Evolutionary conservation across 53 echinoderm and acorn worm genomes (phyloP), one percentile per base, ranked within the genome.

Genomic region (Holothuria scabra): DNA sequence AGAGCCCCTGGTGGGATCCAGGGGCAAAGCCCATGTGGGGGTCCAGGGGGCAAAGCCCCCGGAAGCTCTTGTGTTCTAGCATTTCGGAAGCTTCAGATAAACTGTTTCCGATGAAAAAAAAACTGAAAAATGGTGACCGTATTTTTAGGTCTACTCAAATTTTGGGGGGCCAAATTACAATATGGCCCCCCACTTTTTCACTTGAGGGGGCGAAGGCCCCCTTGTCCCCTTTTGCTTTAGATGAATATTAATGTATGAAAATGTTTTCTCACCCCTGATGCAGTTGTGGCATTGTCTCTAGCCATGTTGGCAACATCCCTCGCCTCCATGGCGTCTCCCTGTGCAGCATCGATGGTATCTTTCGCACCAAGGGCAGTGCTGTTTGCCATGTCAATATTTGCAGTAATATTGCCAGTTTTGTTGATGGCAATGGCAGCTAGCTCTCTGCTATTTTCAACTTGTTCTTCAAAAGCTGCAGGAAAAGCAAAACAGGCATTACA

Each of bases 321-420:
- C 19, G 97, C 97, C 65, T 86, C 74, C 74, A 92, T 64, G 46
- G 97, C 97, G 59, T 94, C 94, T 1, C 86, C 89, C 86, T 96
- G 86, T 1, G 97, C 97, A 21, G 81, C 92, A 18, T 86, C 87
- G 2, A 96, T 94, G 60, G 90, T 92, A 0, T 66, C 92, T 25
- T 94, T 82, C 33, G 97, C 97, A 37, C 84, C 76, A 4, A 74
- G 61, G 71, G 97, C 93, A 31, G 93, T 96, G n/a, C 83, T 62
- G 66, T 93, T 96, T 60, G 97, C 97, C 33, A 67, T 85, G 21
- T 92, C 86, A 38, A 96, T 96, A 79, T 90, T 96, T 22, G 66
- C 80, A 31, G 80, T 76, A 26, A 96, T 96, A 8, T 76, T 92
- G 0, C 92, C 92, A 38, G 89, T 92, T 37, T 92, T 84, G 22